phyloP scores from a whole-genome alignment of 1,140 invertebrate genomes.

The Diabrotica virgifera region DNA sequence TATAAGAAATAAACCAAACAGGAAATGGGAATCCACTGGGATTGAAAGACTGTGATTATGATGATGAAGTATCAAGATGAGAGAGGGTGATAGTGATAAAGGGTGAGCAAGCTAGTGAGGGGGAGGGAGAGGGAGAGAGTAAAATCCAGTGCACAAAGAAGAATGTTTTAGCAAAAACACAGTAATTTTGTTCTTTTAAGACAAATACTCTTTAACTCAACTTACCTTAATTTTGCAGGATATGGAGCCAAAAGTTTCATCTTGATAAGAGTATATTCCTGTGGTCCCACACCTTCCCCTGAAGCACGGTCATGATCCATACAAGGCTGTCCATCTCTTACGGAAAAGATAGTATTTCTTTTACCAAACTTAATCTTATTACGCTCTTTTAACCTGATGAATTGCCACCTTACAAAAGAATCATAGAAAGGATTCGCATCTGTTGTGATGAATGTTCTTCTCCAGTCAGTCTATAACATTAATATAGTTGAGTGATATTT shows the following conservation, averaged over 20 bases:
- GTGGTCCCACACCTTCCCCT: slow-evolving; percentile 96
- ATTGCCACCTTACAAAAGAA: slow-evolving; percentile 98
- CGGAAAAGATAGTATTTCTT: slow-evolving; percentile 95
- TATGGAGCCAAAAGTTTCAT: slow-evolving; percentile 78
- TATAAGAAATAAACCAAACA: too few species aligned
- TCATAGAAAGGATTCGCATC: slow-evolving; percentile 98
- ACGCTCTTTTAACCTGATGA: slow-evolving; percentile 78
- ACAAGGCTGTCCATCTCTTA: slow-evolving; percentile 95
- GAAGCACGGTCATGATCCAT: slow-evolving; percentile 98
- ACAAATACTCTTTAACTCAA: neutral
- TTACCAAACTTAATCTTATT: slow-evolving; percentile 97
- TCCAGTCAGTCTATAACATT: slow-evolving; percentile 85
- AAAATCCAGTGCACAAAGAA: too few species aligned
- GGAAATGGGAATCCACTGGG: too few species aligned
- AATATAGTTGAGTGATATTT: neutral
- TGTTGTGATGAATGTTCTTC: slow-evolving; percentile 96
- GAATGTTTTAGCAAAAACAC: too few species aligned
- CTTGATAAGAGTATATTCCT: slow-evolving; percentile 98
- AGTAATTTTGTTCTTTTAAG: too few species aligned
- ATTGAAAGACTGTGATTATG: too few species aligned
- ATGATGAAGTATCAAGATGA: too few species aligned
- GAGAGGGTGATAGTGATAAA: too few species aligned
- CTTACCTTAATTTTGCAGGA: slow-evolving; percentile 69
- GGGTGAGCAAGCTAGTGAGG: too few species aligned
- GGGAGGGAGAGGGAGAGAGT: too few species aligned